Conservation (phyloP, 2,888 invertebrate species). For the Polyommatus iphigenia region DNA sequence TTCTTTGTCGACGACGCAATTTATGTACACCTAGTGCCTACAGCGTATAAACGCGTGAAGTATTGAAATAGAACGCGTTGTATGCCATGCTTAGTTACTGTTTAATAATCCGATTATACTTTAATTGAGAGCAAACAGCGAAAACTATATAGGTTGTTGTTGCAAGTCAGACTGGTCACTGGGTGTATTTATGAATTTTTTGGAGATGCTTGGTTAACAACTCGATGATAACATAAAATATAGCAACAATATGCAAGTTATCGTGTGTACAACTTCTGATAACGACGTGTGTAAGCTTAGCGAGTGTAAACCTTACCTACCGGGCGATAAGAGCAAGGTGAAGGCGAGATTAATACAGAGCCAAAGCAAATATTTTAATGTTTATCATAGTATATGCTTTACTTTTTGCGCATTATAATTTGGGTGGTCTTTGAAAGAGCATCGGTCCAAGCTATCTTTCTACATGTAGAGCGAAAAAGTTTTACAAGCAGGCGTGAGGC, state of each 20-base stretch:
- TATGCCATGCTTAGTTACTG: not conserved
- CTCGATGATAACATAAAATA: not conserved
- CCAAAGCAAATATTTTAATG: not conserved
- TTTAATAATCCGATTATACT: not conserved
- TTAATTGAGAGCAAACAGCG: not conserved
- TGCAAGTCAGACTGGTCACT: not conserved
- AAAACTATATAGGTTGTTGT: not conserved
- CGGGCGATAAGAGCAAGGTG: constrained; percentile 22
- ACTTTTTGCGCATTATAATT: not conserved
- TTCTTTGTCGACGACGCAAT: constrained; percentile 52
- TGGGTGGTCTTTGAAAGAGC: not conserved
- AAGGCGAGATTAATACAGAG: constrained; percentile 18
- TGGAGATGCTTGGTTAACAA: not conserved
- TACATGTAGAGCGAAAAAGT: not conserved
- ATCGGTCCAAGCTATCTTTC: not conserved
- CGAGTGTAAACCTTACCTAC: not conserved
- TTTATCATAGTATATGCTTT: not conserved
- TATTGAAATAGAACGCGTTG: not conserved
- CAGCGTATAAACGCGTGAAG: not conserved
- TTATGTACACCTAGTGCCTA: constrained; percentile 25
- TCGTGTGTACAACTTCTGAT: constrained; percentile 6
- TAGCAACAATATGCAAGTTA: not conserved
- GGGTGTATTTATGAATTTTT: not conserved
- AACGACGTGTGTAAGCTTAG: not conserved
- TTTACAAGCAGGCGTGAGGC: not conserved